These are phyloP conservation scores for Busseola fusca DNA, from an alignment of 2,888 invertebrate genomes.

Conservation along the genomic window DNA sequence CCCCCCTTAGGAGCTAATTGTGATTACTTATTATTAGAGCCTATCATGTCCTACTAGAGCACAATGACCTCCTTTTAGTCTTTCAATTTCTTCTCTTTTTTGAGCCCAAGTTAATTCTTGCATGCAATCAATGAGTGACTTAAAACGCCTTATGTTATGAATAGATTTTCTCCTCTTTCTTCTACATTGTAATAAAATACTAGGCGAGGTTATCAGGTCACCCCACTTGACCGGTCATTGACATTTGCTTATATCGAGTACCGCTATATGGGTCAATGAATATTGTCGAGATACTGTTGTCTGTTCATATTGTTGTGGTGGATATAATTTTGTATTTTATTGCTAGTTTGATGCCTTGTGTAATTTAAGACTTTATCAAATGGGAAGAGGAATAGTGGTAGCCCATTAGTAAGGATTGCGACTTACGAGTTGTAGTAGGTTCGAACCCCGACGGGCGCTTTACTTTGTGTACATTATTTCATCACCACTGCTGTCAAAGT, in stretches of 20 bases:
- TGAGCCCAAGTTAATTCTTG: not conserved
- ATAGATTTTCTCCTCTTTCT: conserved; percentile 23
- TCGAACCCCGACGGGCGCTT: too few relatives aligned
- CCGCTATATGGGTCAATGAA: conserved; percentile 63
- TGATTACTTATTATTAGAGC: not conserved
- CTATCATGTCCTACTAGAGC: not conserved
- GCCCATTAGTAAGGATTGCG: too few relatives aligned
- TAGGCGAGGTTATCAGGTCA: conserved; percentile 55
- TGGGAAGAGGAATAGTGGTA: too few relatives aligned
- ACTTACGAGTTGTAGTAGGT: too few relatives aligned
- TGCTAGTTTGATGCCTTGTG: not conserved
- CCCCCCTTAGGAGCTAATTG: not conserved
- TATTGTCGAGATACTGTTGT: conserved; percentile 39
- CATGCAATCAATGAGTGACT: not conserved
- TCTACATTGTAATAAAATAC: conserved; percentile 28
- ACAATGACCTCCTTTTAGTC: not conserved
- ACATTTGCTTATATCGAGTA: conserved; percentile 61
- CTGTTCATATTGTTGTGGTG: conserved; percentile 3
- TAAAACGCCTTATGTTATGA: not conserved
- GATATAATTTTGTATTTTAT: conserved; percentile 3
- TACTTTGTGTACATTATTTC: too few relatives aligned
- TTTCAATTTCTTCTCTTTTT: not conserved
- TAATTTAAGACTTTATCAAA: not conserved
- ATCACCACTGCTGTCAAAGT: too few relatives aligned
- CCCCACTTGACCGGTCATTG: conserved; percentile 56